These are phyloP conservation scores for Eupithecia subumbrata DNA, from an alignment of 2,888 invertebrate species.

Conservation along the genomic window DNA sequence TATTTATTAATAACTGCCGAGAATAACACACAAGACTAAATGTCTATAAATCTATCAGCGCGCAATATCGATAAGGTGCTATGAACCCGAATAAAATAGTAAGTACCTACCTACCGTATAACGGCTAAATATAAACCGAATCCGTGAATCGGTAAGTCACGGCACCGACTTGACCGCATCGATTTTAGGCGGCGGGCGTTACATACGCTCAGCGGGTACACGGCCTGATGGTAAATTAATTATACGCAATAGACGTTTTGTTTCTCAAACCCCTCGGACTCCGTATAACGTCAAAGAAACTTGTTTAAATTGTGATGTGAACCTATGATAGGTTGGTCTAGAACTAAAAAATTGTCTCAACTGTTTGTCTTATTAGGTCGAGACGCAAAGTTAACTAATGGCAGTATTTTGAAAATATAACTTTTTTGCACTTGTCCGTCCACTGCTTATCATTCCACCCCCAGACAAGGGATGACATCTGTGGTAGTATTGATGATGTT, in stretches of 20 bases:
- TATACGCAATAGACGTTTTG: neutral
- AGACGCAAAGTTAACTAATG: neutral
- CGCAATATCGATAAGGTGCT: conserved; percentile 32
- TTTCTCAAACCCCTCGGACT: neutral
- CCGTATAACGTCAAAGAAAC: neutral
- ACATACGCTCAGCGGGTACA: neutral
- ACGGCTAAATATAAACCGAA: conserved; percentile 51
- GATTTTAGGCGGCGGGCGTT: conserved; percentile 41
- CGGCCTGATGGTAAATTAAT: neutral
- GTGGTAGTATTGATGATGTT: too few species aligned
- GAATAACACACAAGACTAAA: conserved; percentile 26
- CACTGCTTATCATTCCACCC: too few species aligned
- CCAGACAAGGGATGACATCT: too few species aligned
- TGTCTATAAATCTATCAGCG: conserved; percentile 40
- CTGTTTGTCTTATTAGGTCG: too few species aligned
- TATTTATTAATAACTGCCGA: conserved; percentile 5
- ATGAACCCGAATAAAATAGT: conserved; percentile 41
- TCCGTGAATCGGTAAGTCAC: conserved; percentile 44
- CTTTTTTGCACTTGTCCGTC: neutral
- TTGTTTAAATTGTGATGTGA: neutral
- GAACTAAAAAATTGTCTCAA: neutral
- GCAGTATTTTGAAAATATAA: neutral
- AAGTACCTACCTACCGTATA: conserved; percentile 39
- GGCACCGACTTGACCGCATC: conserved; percentile 55
- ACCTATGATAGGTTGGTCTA: too few species aligned